A percentile compares a stretch with the other conserved stretches of the same genome.
These are phyloP conservation scores for Rousettus madagascariensis DNA, from an alignment of 2,797 vertebrate genomes.

Conservation along the genomic window DNA sequence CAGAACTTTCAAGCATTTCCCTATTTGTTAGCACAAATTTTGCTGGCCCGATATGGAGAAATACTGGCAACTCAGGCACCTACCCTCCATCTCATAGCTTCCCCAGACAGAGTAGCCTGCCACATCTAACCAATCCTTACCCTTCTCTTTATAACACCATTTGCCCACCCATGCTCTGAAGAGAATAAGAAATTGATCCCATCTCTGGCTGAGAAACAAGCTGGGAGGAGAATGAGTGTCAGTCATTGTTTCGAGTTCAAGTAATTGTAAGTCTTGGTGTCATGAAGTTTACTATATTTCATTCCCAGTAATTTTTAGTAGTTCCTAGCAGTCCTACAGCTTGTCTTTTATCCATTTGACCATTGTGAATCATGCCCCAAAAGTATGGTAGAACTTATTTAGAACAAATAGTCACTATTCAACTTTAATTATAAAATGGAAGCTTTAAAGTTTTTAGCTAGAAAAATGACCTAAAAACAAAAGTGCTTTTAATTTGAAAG, in stretches of 20 bases:
- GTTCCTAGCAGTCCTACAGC: not conserved
- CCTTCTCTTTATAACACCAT: not conserved
- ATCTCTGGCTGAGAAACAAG: not conserved
- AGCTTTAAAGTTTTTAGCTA: not conserved
- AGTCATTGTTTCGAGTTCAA: constrained; percentile 46
- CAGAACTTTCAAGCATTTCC: not conserved
- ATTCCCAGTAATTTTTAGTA: constrained; percentile 37
- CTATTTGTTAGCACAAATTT: not conserved
- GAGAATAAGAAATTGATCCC: constrained; percentile 9
- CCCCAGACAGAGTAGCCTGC: not conserved
- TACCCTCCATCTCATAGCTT: not conserved
- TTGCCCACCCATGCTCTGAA: not conserved
- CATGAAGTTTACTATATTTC: constrained; percentile 3
- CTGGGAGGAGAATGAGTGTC: not conserved
- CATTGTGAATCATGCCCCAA: not conserved
- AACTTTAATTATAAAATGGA: constrained; percentile 46
- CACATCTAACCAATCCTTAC: not conserved
- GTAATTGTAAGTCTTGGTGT: not conserved
- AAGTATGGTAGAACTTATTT: not conserved
- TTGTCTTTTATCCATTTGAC: constrained; percentile 25
- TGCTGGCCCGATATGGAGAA: not conserved
- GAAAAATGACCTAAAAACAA: constrained; percentile 1
- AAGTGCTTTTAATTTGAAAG: constrained; percentile 24
- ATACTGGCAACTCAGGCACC: constrained; percentile 21
- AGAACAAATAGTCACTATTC: constrained; percentile 5